Evolutionary conservation across 2,113 vertebrate genomes (phyloP), one percentile per base, ranked within the genome.

Genomic region (Muscicapa adusta): DNA sequence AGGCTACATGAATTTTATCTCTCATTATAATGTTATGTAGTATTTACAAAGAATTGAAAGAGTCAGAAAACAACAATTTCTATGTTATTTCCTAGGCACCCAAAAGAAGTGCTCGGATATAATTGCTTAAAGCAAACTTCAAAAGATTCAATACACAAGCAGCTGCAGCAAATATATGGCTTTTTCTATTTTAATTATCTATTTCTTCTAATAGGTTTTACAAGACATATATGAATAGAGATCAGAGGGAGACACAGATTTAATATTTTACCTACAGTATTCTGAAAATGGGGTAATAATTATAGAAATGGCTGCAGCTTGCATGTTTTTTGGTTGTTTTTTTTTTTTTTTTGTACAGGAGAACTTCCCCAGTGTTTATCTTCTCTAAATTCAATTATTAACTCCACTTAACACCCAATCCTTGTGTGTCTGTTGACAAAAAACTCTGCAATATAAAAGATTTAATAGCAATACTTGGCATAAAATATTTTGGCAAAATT

Each of bases 51-150:
- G 24, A 79, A 73, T 22, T 66, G 66, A 91, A 89, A 66, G 28
- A 72, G 43, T 57, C 50, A 68, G 43, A 74, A 91, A 90, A 85
- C 58, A 95, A 63, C 1, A 28, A 94, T 68, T 73, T 78, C 63
- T 72, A 15, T 58, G 45, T 67, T 78, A 80, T 89, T 87, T 91
- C 58, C 88, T 61, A 61, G 60, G 61, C 40, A 93, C 93, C 82
- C 43, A 36, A 63, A 96, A 96, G 53, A 95, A 94, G 62, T 76
- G 38, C 57, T 94, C 62, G 53, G 76, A 91, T 94, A 56, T 76
- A 95, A 96, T 94, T 94, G 70, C 86, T 96, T 42, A 94, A 97
- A 92, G 92, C 10, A 83, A 81, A 97, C 93, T 93, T 96, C 88
- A 96, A 94, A 96, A 95, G 96, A 78, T 58, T 92, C 77, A 94